These are phyloP conservation scores for Meriones unguiculatus DNA, from an alignment of 2,113 vertebrate genomes.

Conservation along the genomic window DNA sequence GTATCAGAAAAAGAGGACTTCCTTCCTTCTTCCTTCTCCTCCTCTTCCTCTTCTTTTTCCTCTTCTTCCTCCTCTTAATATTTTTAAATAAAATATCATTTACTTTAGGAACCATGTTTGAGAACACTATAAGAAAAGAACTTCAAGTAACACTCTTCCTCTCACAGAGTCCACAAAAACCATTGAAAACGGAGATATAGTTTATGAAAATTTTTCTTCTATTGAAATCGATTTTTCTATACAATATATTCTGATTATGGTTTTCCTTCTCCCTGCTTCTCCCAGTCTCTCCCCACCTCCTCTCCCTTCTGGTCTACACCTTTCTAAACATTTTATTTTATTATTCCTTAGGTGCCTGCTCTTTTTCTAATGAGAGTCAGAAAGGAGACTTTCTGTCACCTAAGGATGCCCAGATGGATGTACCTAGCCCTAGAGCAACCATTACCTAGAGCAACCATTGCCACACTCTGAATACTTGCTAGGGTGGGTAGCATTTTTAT, in stretches of 20 bases:
- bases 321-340: not conserved
- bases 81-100: not conserved
- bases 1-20: not conserved
- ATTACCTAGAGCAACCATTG: fast-evolving
- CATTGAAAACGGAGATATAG: not conserved
- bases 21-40: not conserved
- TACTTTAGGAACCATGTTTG: not conserved
- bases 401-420: not conserved
- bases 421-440: fast-evolving
- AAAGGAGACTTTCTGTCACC: not conserved
- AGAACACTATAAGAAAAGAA: not conserved
- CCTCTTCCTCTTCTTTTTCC: not conserved
- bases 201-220: not conserved
- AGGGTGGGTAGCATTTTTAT: not conserved
- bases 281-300: too few relatives aligned
- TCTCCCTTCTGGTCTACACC: not conserved
- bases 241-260: not conserved
- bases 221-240: not conserved
- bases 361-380: not conserved
- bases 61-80: not conserved
- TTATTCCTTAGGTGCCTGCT: not conserved
- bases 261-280: not conserved
- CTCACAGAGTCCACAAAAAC: not conserved
- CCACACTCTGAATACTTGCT: not conserved
- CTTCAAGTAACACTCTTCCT: not conserved